Evolutionary conservation across 2,888 invertebrate species (phyloP), one percentile per base, ranked within the genome.

Genomic region (Vesta saturnalis): DNA sequence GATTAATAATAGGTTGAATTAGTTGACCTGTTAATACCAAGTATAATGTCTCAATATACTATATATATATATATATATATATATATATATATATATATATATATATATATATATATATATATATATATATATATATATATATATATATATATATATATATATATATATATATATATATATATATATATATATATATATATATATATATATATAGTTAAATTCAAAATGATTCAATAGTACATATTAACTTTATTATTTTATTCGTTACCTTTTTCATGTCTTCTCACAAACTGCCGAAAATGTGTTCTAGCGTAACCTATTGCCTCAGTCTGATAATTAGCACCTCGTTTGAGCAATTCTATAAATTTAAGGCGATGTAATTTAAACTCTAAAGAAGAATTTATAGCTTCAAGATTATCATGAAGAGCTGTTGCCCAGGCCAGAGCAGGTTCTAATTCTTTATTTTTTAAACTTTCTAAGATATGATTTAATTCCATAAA

Each of bases 401-500:
- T 88, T 81, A 91, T 90, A 70, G 87, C 87, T 75, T 90, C 86
- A 58, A 98, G 85, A 65, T 90, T 89, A 43, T 91, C 89, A 19
- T 91, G 89, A 79, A 95, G 91, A 6, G 88, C 88, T 72, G 89
- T 88, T 0, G 93, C 93, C 98, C 98, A 99, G 76, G 91, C 89
- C 35, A 98, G 85, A 0, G 97, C 97, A 10, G 94, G 94, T 46
- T 89, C 87, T 0, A 98, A 87, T 80, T 97, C 92, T 57, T 90
- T 90, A 56, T 90, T 90, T 75, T 93, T 92, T 69, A 99, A 86
- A 55, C 94, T 92, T 72, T 93, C 94, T 59, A 97, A 89, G 74
- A 98, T 97, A 74, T 92, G 89, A 85, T 97, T 97, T 68, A 95
- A 84, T 83, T 94, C 94, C 52, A 89, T 89, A 78, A 94, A 95